Conservation (phyloP, 2,888 invertebrate genomes). For the Tanytarsus gracilentus region DNA sequence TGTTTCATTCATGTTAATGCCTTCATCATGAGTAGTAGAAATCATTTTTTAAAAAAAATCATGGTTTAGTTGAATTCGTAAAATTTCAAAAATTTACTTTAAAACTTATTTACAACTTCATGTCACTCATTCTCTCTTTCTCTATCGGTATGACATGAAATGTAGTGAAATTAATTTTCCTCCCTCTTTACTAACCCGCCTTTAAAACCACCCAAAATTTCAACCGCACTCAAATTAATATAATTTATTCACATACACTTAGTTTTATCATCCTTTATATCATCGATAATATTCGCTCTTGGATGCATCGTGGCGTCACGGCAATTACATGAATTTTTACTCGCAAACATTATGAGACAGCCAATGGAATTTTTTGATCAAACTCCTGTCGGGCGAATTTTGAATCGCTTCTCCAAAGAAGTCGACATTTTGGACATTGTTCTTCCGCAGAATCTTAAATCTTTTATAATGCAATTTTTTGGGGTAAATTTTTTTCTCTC, state of each 20-base stretch:
- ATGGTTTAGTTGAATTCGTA: no score
- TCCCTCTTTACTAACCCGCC: neutral
- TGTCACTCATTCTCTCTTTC: constrained; percentile 13
- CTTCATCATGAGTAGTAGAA: no score
- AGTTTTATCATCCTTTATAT: constrained; percentile 40
- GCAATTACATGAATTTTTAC: constrained; percentile 50
- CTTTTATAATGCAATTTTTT: constrained; percentile 43
- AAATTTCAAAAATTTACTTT: neutral
- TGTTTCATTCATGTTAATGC: no score
- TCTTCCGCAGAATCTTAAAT: constrained; percentile 43
- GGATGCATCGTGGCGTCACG: constrained; percentile 51
- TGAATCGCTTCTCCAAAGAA: constrained; percentile 55
- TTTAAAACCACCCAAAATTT: neutral
- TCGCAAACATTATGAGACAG: constrained; percentile 54
- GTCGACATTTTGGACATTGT: constrained; percentile 50
- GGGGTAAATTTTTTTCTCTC: constrained; percentile 39
- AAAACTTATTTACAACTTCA: constrained; percentile 3
- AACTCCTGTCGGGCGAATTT: constrained; percentile 57
- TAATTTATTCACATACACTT: constrained; percentile 26
- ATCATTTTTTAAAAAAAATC: no score
- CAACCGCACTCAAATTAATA: neutral
- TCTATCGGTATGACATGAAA: constrained; percentile 25
- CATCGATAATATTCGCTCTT: constrained; percentile 41
- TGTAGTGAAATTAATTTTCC: constrained; percentile 24
- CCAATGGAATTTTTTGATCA: constrained; percentile 65